Conservation (phyloP, 2,797 vertebrate species). For the Chromis chromis region DNA sequence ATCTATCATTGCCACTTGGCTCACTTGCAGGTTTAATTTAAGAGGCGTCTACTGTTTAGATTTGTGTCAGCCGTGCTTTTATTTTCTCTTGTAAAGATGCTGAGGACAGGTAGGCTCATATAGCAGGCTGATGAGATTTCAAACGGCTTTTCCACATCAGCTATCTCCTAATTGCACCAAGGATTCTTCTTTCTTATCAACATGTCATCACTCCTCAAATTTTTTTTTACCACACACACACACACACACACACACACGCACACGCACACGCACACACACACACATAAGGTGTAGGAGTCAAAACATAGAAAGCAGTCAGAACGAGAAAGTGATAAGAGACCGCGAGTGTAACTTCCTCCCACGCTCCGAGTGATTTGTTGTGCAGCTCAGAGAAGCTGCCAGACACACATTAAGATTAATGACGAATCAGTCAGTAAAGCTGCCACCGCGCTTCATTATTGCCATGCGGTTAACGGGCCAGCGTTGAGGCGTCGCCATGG, state of each 20-base stretch:
- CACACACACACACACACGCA: too few species aligned
- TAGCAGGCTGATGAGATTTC: slow-evolving; percentile 16
- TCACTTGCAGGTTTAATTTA: slow-evolving; percentile 21
- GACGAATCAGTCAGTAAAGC: slow-evolving; percentile 71
- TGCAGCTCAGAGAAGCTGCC: slow-evolving; percentile 57
- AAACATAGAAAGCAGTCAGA: slow-evolving; percentile 26
- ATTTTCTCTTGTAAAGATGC: slow-evolving; percentile 4
- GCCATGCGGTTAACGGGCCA: slow-evolving; percentile 59
- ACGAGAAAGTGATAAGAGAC: slow-evolving; percentile 30
- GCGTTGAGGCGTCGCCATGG: slow-evolving; percentile 76
- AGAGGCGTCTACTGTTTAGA: not conserved
- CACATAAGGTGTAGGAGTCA: not conserved
- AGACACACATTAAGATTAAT: slow-evolving; percentile 75
- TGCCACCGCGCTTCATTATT: slow-evolving; percentile 71
- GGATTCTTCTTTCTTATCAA: slow-evolving; percentile 1
- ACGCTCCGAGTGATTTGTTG: slow-evolving; percentile 56
- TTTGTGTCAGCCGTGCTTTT: not conserved
- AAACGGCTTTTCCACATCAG: slow-evolving; percentile 22
- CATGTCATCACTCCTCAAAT: slow-evolving; percentile 21
- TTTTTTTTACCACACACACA: slow-evolving; percentile 14
- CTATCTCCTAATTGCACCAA: slow-evolving; percentile 12
- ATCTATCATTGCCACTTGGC: slow-evolving; percentile 15
- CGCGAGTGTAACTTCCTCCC: slow-evolving; percentile 41
- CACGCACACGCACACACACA: too few species aligned
- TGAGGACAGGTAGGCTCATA: slow-evolving; percentile 12